Evolutionary conservation across 1,140 invertebrate species (phyloP).

Genomic region (Chironomus striatipennis): DNA sequence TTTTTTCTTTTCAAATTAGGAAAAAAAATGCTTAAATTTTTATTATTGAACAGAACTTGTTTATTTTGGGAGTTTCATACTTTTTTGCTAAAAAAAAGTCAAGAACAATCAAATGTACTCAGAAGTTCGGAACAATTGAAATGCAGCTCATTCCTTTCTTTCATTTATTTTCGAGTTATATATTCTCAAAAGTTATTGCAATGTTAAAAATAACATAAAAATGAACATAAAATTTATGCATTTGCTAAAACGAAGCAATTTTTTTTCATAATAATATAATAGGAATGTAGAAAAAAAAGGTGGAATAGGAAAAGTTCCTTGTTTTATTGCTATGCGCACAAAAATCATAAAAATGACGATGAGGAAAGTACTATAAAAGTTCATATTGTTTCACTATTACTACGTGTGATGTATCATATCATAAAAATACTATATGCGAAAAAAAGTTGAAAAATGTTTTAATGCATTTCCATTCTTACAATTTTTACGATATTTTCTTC

Average conservation of each 20-base stretch:
- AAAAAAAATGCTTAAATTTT: too few relatives aligned
- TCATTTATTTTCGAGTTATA: too few relatives aligned
- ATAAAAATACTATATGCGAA: neutral
- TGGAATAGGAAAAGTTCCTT: neutral
- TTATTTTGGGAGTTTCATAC: too few relatives aligned
- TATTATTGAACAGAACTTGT: too few relatives aligned
- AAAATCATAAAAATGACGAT: neutral
- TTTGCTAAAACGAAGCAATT: conserved; percentile 3
- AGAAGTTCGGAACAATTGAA: too few relatives aligned
- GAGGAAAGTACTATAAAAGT: neutral
- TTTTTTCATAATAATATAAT: conserved; percentile 15
- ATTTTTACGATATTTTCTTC: neutral
- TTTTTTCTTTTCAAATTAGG: too few relatives aligned
- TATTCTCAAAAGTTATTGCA: neutral
- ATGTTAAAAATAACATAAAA: conserved; percentile 1
- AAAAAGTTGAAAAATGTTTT: neutral
- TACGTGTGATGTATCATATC: neutral
- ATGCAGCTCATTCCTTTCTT: too few relatives aligned
- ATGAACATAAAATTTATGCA: conserved; percentile 8
- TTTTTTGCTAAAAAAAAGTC: too few relatives aligned
- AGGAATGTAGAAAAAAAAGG: neutral
- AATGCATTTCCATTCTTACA: neutral
- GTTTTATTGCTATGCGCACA: neutral
- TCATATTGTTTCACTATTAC: neutral
- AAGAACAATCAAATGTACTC: too few relatives aligned